Evolutionary conservation across 2,113 vertebrate genomes (phyloP).

Genomic region (Potamarius usumacintae): DNA sequence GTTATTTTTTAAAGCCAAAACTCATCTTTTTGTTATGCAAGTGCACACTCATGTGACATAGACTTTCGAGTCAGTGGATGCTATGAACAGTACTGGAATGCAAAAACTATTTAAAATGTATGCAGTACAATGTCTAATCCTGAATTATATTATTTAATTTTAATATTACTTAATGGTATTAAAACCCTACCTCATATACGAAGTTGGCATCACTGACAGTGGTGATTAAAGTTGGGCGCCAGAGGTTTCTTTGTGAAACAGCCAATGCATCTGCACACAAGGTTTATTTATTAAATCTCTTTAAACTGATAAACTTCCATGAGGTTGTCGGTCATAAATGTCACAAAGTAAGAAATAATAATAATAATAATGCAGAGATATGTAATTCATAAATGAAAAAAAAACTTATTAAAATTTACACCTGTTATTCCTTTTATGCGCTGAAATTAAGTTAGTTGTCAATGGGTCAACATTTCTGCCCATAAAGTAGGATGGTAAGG

Average conservation of each 20-base stretch:
- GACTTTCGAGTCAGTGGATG: not conserved
- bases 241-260: conserved; percentile 43
- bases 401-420: not conserved
- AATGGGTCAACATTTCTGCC: not conserved
- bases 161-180: not conserved
- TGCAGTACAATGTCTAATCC: not conserved
- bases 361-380: not conserved
- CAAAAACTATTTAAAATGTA: not conserved
- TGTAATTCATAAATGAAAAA: not conserved
- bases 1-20: not conserved
- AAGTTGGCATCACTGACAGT: conserved; percentile 62
- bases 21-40: not conserved
- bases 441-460: not conserved
- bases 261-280: conserved; percentile 61
- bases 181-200: conserved; percentile 73
- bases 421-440: no score
- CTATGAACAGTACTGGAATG: not conserved
- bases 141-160: not conserved
- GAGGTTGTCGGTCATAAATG: not conserved
- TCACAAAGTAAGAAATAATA: not conserved
- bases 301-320: not conserved
- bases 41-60: not conserved
- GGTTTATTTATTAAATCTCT: not conserved
- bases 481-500: not conserved
- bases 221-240: conserved; percentile 36